Percentiles rank a stretch among this genome's conserved stretches.
These are phyloP conservation scores for Fabriciana adippe DNA, from an alignment of 2,888 invertebrate genomes.

Conservation along the genomic window DNA sequence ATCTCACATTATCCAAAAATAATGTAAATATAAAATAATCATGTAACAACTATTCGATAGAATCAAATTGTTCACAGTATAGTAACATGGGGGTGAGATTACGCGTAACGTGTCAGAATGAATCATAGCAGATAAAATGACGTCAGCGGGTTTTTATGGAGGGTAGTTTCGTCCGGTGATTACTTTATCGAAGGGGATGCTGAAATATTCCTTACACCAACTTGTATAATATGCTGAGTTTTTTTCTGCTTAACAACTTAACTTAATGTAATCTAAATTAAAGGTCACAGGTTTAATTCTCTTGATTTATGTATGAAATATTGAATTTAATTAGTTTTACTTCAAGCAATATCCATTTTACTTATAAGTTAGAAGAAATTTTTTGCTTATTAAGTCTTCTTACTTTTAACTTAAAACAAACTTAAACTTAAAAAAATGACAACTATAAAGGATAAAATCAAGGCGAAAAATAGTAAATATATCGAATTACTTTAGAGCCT, in stretches of 20 bases:
- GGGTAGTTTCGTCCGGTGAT: conserved; percentile 23
- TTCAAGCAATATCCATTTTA: too few species aligned
- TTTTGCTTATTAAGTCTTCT: too few species aligned
- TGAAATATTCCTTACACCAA: not conserved
- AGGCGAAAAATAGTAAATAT: conserved; percentile 48
- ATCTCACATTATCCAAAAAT: not conserved
- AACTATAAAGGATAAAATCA: conserved; percentile 36
- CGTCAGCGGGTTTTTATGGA: conserved; percentile 48
- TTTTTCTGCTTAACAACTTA: too few species aligned
- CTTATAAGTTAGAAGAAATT: too few species aligned
- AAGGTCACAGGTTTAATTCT: not conserved
- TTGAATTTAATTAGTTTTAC: too few species aligned
- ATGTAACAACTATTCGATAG: conserved; percentile 16
- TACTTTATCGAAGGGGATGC: conserved; percentile 12
- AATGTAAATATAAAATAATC: not conserved
- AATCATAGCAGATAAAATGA: conserved; percentile 55
- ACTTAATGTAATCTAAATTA: not conserved
- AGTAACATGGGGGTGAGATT: conserved; percentile 46
- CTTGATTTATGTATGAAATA: not conserved
- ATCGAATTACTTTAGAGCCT: conserved; percentile 56
- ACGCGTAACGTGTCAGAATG: conserved; percentile 57
- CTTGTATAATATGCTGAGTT: not conserved
- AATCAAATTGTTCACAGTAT: conserved; percentile 18
- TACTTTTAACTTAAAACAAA: not conserved
- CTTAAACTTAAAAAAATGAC: conserved; percentile 12